A percentile compares a stretch with the other conserved stretches of the same genome.
Conservation (phyloP, 1,140 invertebrate genomes). For the Centruroides vittatus region DNA sequence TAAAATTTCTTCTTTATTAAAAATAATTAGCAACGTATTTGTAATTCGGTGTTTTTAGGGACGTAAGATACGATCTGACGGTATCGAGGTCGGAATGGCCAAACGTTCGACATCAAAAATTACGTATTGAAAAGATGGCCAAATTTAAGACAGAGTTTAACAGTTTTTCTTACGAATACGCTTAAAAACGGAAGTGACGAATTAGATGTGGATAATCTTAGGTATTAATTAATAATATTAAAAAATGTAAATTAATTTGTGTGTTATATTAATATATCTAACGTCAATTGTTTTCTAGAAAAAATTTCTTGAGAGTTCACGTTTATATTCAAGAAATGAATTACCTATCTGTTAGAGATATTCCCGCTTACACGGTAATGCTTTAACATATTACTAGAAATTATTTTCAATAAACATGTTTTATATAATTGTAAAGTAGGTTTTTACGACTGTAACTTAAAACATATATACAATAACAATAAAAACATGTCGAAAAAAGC, state of each 20-base stretch:
- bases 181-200: too few relatives aligned
- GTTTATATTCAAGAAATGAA: slow-evolving; percentile 19
- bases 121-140: slow-evolving; percentile 14
- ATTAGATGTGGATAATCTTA: too few relatives aligned
- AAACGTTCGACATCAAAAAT: slow-evolving; percentile 11
- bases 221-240: too few relatives aligned
- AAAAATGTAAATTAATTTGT: too few relatives aligned
- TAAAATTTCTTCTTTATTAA: not conserved
- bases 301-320: slow-evolving; percentile 16
- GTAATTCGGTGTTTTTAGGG: slow-evolving; percentile 1
- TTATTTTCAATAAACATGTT: too few relatives aligned
- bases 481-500: too few relatives aligned
- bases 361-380: slow-evolving; percentile 14
- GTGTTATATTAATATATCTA: not conserved
- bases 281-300: slow-evolving; percentile 1
- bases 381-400: not conserved
- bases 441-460: too few relatives aligned
- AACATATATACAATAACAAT: too few relatives aligned
- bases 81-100: slow-evolving; percentile 17
- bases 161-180: too few relatives aligned
- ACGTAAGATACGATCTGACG: slow-evolving; percentile 17
- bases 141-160: slow-evolving; percentile 1
- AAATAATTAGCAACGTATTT: not conserved
- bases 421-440: too few relatives aligned
- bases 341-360: slow-evolving; percentile 14